Evolutionary conservation across 2,797 vertebrate genomes (phyloP).

Genomic region (Coranthus polyacanthus): DNA sequence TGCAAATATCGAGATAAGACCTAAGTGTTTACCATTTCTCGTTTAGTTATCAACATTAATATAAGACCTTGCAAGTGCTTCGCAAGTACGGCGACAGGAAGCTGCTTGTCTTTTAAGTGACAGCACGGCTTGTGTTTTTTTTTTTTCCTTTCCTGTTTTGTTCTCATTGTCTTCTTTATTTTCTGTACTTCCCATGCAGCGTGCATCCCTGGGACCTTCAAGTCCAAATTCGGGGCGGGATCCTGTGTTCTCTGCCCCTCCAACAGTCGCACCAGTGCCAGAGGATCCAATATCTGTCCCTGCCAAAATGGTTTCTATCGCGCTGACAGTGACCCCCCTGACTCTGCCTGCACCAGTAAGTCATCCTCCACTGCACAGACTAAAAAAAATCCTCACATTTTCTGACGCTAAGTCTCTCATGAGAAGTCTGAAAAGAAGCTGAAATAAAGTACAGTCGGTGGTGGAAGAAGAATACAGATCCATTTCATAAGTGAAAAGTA

Average conservation of each 20-base stretch:
- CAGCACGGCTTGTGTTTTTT: conserved; percentile 14
- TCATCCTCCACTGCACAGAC: conserved; percentile 30
- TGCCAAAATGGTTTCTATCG: conserved; percentile 93
- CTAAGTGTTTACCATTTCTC: conserved; percentile 43
- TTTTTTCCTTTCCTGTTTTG: conserved; percentile 12
- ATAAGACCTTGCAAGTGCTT: conserved; percentile 32
- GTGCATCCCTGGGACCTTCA: conserved; percentile 92
- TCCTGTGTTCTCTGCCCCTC: conserved; percentile 91
- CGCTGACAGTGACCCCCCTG: conserved; percentile 91
- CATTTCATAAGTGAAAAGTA: too few relatives aligned
- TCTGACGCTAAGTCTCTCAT: conserved; percentile 1
- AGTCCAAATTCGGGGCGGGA: conserved; percentile 94
- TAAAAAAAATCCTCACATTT: not conserved
- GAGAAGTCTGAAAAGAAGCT: not conserved
- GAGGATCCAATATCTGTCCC: conserved; percentile 90
- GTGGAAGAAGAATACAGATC: not conserved
- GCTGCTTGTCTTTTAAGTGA: conserved; percentile 57
- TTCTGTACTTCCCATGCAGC: conserved; percentile 78
- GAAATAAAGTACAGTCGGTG: not conserved
- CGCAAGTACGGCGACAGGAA: conserved; percentile 41
- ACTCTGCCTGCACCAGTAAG: conserved; percentile 96
- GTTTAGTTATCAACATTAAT: conserved; percentile 32
- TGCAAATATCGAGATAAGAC: conserved; percentile 72
- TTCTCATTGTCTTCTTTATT: conserved; percentile 44
- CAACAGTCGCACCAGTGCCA: conserved; percentile 90